Evolutionary conservation across 37 sponge, comb jelly and placozoan species (phyloP).

Genomic region (Tethya wilhelma): DNA sequence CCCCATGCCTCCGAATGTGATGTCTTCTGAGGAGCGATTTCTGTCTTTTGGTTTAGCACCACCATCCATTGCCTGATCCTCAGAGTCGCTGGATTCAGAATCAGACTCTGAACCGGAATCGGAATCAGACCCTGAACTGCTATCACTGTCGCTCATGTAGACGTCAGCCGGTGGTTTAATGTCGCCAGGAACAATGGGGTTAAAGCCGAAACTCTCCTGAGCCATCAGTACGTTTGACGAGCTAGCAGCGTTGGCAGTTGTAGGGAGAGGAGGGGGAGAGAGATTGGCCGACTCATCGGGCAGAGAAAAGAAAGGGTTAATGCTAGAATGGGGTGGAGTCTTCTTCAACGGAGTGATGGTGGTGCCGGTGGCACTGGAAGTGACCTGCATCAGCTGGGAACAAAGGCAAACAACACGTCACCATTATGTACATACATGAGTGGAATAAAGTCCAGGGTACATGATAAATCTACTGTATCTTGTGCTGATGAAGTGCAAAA

Average conservation of each 20-base stretch:
- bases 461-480: no score
- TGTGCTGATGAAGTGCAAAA: no score
- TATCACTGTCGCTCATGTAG: background rate
- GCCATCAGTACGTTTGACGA: background rate
- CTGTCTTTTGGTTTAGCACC: background rate
- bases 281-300: constrained; percentile 32
- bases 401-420: no score
- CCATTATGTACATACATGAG: no score
- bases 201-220: constrained; percentile 15
- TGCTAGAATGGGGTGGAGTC: constrained; percentile 19
- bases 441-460: no score
- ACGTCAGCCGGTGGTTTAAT: background rate
- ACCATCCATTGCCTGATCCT: background rate
- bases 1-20: no score
- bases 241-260: background rate
- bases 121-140: constrained; percentile 35
- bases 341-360: constrained; percentile 53
- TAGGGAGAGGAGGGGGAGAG: background rate
- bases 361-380: background rate
- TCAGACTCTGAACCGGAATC: constrained; percentile 39
- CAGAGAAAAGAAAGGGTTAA: background rate
- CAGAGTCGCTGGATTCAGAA: constrained; percentile 36
- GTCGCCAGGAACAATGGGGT: background rate
- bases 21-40: no score
- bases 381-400: background rate